Conservation (phyloP, 2,797 vertebrate species). For the Sebastes aleutianus region DNA sequence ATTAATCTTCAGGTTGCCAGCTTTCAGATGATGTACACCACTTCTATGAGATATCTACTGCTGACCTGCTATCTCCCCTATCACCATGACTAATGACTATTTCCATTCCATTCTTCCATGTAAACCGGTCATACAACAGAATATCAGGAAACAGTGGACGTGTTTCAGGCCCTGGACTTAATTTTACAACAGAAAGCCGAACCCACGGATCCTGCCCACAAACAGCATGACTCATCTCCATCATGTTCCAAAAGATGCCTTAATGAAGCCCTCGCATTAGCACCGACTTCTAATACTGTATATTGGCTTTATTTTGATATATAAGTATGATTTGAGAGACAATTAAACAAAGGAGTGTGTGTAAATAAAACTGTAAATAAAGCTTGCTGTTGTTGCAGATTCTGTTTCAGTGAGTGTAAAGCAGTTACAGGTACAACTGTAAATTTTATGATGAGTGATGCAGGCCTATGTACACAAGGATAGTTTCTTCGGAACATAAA, state of each 20-base stretch:
- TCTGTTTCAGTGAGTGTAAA: background rate
- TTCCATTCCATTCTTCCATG: background rate
- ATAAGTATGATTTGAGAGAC: background rate
- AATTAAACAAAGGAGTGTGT: background rate
- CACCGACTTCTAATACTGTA: background rate
- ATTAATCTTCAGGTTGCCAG: too few relatives aligned
- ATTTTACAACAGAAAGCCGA: background rate
- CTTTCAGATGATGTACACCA: too few relatives aligned
- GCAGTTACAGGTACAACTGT: background rate
- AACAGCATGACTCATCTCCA: background rate
- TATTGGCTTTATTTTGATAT: background rate
- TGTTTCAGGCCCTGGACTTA: background rate
- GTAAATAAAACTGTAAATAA: background rate
- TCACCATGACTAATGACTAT: background rate
- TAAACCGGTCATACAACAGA: background rate
- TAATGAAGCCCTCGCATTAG: background rate
- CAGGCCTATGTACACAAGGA: background rate
- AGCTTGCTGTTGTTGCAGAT: background rate
- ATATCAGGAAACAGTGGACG: background rate
- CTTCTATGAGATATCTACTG: too few relatives aligned
- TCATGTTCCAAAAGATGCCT: background rate
- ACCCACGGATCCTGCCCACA: background rate
- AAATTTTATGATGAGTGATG: background rate
- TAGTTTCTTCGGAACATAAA: background rate
- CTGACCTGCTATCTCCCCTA: too few relatives aligned